Evolutionary conservation across 2,113 vertebrate species (phyloP).

Genomic region (Gobius niger): DNA sequence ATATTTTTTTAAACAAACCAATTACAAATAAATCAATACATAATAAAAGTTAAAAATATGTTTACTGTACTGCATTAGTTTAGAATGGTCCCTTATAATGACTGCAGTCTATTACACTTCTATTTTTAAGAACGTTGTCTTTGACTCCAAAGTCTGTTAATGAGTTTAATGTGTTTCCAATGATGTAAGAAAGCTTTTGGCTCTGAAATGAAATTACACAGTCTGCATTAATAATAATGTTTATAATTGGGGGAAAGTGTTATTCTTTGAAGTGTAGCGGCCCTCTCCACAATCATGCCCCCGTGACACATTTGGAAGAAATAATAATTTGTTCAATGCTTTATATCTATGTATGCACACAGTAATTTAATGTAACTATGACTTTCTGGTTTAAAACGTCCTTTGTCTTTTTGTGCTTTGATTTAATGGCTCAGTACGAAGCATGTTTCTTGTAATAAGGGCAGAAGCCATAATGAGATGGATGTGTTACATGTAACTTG

Average conservation of each 20-base stretch:
- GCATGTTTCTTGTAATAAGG: conserved; percentile 1
- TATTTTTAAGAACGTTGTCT: conserved; percentile 42
- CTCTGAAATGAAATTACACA: conserved; percentile 63
- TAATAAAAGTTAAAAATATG: neutral
- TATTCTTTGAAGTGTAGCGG: conserved; percentile 52
- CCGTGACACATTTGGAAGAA: conserved; percentile 20
- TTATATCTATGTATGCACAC: conserved; percentile 1
- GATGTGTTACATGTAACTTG: conserved; percentile 25
- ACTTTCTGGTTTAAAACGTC: neutral
- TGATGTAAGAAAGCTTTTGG: conserved; percentile 71
- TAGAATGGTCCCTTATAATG: neutral
- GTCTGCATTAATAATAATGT: conserved; percentile 61
- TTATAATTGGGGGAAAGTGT: conserved; percentile 55
- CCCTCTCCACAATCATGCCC: conserved; percentile 2
- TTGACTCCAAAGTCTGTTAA: conserved; percentile 44
- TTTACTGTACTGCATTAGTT: neutral
- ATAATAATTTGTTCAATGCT: conserved; percentile 6
- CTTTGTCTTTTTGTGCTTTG: conserved; percentile 1
- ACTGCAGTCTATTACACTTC: conserved; percentile 30
- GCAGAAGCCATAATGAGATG: conserved; percentile 3
- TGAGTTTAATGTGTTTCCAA: conserved; percentile 60
- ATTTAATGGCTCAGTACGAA: neutral
- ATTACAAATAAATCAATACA: no score
- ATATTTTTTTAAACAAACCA: no score
- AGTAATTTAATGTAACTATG: neutral